Base-by-base conservation (phyloP, 2,113 vertebrate species). In the Ammodytes marinus region DNA sequence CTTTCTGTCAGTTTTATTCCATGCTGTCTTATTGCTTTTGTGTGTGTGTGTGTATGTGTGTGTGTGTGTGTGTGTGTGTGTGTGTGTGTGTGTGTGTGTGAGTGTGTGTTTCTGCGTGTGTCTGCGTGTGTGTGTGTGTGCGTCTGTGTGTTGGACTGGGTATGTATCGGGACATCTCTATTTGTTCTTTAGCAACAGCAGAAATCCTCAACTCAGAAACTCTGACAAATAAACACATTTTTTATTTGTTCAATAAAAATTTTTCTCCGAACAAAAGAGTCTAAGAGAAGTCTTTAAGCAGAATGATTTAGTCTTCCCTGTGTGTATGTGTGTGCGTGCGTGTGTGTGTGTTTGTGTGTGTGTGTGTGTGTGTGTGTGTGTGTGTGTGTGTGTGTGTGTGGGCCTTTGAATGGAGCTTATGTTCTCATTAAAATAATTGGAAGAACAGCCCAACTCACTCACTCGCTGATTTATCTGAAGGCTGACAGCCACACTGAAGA, bases 381-480 rank as follows among this genome's bases (percentile, higher is more conserved):
- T 86, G 83, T 6, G 45, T 8, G 45, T 46, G 45, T 46, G 86
- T 79, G 84, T 84, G 88, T 80, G 80, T 78, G 69, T 4, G 68
- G 27, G 27, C 27, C 81, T 91, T 86, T 91, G 86, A 91, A 85
- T 67, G 17, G 13, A 42, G 83, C 83, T 90, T 86, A 90, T 90
- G 90, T 90, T 92, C 90, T 90, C 90, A 92, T 90, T 89, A 89
- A 88, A 92, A 90, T 88, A 90, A 92, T 90, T 89, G 88, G 88
- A 80, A 69, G 69, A 88, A 84, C 85, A 90, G 90, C 82, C 1
- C 84, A 79, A 85, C 70, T 81, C 43, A 37, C 63, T 74, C 69
- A 10, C 74, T 85, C 27, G 77, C 80, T 73, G 86, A 87, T 91
- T 90, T 87, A 86, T 87, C 79, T 85, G 79, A 81, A 86, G 77